Evolutionary conservation across 2,888 invertebrate species (phyloP).

Genomic region (Amblyjoppa fuscipennis): DNA sequence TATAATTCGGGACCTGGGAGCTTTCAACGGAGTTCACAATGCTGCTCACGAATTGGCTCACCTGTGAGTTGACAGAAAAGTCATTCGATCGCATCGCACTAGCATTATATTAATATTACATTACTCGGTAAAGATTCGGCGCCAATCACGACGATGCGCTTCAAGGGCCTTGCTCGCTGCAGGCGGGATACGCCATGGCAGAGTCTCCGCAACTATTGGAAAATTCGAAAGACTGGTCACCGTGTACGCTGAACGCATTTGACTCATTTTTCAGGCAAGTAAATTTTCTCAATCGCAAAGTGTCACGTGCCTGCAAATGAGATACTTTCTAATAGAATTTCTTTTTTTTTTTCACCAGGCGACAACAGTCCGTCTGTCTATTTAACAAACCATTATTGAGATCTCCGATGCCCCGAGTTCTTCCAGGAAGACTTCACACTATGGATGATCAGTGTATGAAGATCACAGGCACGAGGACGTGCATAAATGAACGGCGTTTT

Average conservation of each 20-base stretch:
- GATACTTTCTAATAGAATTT: neutral
- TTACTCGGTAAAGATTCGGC: conserved; percentile 32
- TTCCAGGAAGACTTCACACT: conserved; percentile 52
- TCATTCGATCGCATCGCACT: neutral
- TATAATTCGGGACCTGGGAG: conserved; percentile 27
- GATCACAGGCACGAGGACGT: conserved; percentile 48
- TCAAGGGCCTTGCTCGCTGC: neutral
- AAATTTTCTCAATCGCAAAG: no score
- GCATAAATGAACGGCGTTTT: neutral
- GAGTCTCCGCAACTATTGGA: neutral
- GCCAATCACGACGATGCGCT: conserved; percentile 23
- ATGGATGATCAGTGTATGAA: conserved; percentile 59
- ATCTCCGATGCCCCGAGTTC: conserved; percentile 18
- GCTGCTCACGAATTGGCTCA: conserved; percentile 61
- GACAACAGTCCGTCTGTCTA: conserved; percentile 7
- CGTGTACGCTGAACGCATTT: conserved; percentile 27
- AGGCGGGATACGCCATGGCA: conserved; percentile 36
- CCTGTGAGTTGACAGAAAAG: conserved; percentile 38
- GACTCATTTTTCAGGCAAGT: neutral
- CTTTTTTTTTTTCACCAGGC: conserved; percentile 12
- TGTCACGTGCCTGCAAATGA: neutral
- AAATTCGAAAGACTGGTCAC: conserved; percentile 45
- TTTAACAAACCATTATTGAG: conserved; percentile 39
- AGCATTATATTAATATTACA: neutral
- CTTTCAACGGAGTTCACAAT: conserved; percentile 38